phyloP scores from a whole-genome alignment of 92 coral and sea anemone genomes.

The Umimayanthus kanabou region DNA sequence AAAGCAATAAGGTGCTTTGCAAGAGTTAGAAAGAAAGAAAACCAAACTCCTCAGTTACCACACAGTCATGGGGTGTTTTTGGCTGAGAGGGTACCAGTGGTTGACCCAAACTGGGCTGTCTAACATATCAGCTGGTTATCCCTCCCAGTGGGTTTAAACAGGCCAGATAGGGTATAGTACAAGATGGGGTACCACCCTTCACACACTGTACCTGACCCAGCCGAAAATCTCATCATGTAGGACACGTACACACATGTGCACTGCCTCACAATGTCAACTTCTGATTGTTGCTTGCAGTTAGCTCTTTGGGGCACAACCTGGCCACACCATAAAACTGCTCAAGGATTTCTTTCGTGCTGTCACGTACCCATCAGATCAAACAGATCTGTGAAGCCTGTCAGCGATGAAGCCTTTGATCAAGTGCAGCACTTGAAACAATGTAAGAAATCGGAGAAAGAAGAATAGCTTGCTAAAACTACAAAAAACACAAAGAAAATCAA shows the following conservation, averaged over 20 bases:
- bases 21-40: not conserved
- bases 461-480: not conserved
- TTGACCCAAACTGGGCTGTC: not conserved
- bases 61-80: constrained; percentile 45
- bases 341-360: not conserved
- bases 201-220: constrained; percentile 93
- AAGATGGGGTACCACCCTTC: constrained; percentile 68
- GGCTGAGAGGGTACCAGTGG: constrained; percentile 57
- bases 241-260: not conserved
- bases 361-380: not conserved
- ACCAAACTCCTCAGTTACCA: not conserved
- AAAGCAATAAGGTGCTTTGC: not conserved
- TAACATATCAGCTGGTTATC: constrained; percentile 15
- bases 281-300: not conserved
- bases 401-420: not conserved
- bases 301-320: not conserved
- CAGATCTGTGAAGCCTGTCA: not conserved
- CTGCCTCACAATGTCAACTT: not conserved
- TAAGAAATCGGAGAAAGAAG: not conserved
- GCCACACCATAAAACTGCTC: not conserved
- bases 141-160: constrained; percentile 99
- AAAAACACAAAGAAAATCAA: not conserved
- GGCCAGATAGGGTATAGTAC: constrained; percentile 84
- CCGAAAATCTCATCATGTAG: constrained; percentile 59
- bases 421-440: not conserved